A percentile compares a stretch with the other conserved stretches of the same genome.
These are phyloP conservation scores for Chelon labrosus DNA, from an alignment of 2,797 vertebrate genomes.

Conservation along the genomic window DNA sequence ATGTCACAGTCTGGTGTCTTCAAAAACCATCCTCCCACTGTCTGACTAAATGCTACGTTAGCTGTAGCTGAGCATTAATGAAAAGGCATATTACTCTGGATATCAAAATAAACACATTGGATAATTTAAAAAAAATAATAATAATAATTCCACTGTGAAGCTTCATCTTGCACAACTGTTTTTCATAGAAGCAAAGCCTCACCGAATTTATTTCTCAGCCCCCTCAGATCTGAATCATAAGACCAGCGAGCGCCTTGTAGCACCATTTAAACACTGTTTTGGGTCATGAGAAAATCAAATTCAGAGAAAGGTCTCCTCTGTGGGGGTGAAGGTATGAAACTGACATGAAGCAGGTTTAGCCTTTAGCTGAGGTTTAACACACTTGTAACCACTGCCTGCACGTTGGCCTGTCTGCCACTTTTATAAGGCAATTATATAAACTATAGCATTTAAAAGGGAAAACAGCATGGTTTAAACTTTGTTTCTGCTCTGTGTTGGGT, in stretches of 20 bases:
- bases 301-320: conserved; percentile 18
- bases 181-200: conserved; percentile 34
- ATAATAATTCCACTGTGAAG: conserved; percentile 15
- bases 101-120: conserved; percentile 57
- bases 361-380: conserved; percentile 44
- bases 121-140: conserved; percentile 59
- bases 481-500: conserved; percentile 28
- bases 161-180: conserved; percentile 14
- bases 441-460: conserved; percentile 53
- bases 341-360: conserved; percentile 54
- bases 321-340: conserved; percentile 27
- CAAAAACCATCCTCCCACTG: conserved; percentile 50
- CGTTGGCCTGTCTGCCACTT: conserved; percentile 51
- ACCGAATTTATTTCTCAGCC: conserved; percentile 25
- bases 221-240: conserved; percentile 35
- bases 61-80: conserved; percentile 40
- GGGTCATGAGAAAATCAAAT: conserved; percentile 52
- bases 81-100: conserved; percentile 58
- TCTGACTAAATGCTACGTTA: conserved; percentile 52
- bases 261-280: conserved; percentile 38
- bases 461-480: conserved; percentile 35
- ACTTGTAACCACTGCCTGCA: conserved; percentile 52
- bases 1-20: conserved; percentile 65
- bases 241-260: conserved; percentile 2
- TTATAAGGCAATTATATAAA: conserved; percentile 73